phyloP scores from a whole-genome alignment of 1,140 invertebrate species.

The Ostrea denselamellosa region DNA sequence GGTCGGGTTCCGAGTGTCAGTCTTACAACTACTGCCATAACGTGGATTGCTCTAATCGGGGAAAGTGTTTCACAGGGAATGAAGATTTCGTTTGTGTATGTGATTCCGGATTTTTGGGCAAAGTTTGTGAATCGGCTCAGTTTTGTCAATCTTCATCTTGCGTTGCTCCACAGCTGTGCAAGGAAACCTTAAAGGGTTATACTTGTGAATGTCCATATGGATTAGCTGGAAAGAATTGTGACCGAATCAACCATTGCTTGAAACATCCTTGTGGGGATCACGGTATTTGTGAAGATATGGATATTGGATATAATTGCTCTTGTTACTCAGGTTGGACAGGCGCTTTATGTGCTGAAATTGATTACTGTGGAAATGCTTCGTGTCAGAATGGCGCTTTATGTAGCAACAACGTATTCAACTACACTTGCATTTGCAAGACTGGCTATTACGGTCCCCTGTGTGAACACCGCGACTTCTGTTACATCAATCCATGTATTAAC shows the following conservation, averaged over 20 bases:
- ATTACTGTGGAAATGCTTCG: background rate
- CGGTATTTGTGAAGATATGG: conserved; percentile 49
- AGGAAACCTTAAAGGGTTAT: background rate
- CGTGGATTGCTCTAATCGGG: background rate
- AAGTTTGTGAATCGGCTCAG: background rate
- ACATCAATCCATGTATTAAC: conserved; percentile 8
- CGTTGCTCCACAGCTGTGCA: background rate
- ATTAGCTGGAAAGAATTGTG: background rate
- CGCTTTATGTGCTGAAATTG: conserved; percentile 24
- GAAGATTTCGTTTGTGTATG: background rate
- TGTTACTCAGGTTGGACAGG: conserved; percentile 47
- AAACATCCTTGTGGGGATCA: background rate
- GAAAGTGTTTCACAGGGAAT: background rate
- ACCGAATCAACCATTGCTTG: background rate
- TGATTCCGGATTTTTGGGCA: background rate
- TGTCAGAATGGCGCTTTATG: conserved; percentile 37
- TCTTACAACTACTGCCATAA: background rate
- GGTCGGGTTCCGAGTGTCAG: conserved; percentile 16
- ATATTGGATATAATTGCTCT: conserved; percentile 43
- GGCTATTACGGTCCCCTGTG: background rate
- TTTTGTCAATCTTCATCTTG: background rate
- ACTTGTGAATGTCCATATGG: conserved; percentile 25
- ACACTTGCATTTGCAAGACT: background rate
- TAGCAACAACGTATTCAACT: background rate
- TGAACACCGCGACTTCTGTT: background rate